Percentiles rank a stretch among this genome's conserved stretches.
Conservation (phyloP, 2,888 invertebrate genomes). For the Nemotelus nigrinus region DNA sequence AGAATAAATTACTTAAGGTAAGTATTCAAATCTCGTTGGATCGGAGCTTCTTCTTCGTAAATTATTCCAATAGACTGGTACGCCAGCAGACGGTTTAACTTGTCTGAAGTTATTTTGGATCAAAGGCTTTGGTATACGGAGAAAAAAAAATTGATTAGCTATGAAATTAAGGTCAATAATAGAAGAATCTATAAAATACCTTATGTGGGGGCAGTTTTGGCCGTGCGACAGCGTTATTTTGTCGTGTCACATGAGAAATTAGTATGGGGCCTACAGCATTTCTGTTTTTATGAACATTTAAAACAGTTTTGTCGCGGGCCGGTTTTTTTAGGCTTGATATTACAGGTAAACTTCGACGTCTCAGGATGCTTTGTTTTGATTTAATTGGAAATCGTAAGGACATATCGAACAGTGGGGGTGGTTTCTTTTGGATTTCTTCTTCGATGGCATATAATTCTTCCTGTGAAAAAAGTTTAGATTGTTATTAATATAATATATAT, state of each 20-base stretch:
- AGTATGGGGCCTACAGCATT: not conserved
- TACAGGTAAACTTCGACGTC: constrained; percentile 18
- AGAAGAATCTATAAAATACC: not conserved
- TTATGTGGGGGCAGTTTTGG: not conserved
- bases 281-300: constrained; percentile 5
- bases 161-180: not conserved
- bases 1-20: constrained; percentile 19
- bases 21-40: constrained; percentile 34
- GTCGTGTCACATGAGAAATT: not conserved
- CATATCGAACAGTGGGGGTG: constrained; percentile 60
- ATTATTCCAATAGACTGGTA: constrained; percentile 13
- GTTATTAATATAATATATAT: no score
- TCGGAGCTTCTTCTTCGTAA: constrained; percentile 34
- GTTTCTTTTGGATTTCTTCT: constrained; percentile 59
- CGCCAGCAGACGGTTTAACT: constrained; percentile 6
- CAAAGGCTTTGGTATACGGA: no score
- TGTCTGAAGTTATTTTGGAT: not conserved
- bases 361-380: constrained; percentile 11
- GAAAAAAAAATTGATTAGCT: no score
- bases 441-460: constrained; percentile 62
- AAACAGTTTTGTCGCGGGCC: not conserved
- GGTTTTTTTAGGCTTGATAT: not conserved
- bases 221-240: not conserved
- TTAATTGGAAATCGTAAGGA: constrained; percentile 53
- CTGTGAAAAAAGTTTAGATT: constrained; percentile 51